Evolutionary conservation across 2,888 invertebrate species (phyloP).

Genomic region (Thereva unica): DNA sequence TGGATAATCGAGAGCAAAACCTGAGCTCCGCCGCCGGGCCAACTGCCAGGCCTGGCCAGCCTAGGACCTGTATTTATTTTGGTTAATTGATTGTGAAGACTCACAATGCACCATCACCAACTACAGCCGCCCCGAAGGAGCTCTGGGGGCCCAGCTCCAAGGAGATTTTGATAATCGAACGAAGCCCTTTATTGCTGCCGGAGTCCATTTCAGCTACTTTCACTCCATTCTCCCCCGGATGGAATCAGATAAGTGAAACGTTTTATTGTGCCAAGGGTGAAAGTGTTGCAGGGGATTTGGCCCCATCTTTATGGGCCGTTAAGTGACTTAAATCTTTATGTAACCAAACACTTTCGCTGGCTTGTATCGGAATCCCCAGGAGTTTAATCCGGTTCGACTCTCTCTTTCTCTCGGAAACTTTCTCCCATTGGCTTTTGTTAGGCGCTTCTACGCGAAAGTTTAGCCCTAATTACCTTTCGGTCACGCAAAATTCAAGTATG

Average conservation of each 20-base stretch:
- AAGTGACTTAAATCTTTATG: not conserved
- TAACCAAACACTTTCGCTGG: too few species aligned
- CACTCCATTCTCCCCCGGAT: slow-evolving; percentile 17
- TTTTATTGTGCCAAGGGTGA: slow-evolving; percentile 2
- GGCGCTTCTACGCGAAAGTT: too few species aligned
- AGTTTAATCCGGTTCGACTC: too few species aligned
- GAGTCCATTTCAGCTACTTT: slow-evolving; percentile 18
- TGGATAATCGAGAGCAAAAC: slow-evolving; percentile 26
- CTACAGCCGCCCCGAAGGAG: too few species aligned
- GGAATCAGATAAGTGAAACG: slow-evolving; percentile 15
- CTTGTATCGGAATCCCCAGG: too few species aligned
- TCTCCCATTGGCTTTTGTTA: too few species aligned
- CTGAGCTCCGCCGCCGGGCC: slow-evolving; percentile 1
- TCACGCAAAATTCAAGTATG: too few species aligned
- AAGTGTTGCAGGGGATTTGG: not conserved
- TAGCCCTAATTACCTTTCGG: too few species aligned
- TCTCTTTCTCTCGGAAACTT: too few species aligned
- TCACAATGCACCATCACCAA: slow-evolving; percentile 17
- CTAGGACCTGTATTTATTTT: slow-evolving; percentile 15
- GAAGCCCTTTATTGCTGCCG: slow-evolving; percentile 9
- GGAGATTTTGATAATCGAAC: slow-evolving; percentile 4
- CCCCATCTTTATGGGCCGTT: slow-evolving; percentile 8
- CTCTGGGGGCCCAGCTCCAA: slow-evolving; percentile 7
- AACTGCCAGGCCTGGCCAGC: not conserved
- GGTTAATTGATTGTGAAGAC: slow-evolving; percentile 31